phyloP scores from a whole-genome alignment of 2,888 invertebrate species.

The Diaperis boleti region DNA sequence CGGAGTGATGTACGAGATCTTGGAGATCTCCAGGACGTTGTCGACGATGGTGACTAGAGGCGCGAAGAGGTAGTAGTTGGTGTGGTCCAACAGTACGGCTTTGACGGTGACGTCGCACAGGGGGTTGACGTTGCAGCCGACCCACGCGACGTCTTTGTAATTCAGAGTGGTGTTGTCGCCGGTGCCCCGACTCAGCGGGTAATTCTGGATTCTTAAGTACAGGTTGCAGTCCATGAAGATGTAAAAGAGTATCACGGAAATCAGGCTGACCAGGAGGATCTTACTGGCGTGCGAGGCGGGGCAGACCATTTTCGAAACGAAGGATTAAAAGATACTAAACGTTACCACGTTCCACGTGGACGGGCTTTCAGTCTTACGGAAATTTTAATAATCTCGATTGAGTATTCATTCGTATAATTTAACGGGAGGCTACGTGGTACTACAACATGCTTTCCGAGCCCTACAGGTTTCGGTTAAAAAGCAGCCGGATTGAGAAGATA shows the following conservation, averaged over 20 bases:
- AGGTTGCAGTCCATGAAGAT: conserved; percentile 80
- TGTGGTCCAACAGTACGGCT: conserved; percentile 83
- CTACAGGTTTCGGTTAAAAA: conserved; percentile 20
- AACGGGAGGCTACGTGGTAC: background rate
- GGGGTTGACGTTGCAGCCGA: conserved; percentile 81
- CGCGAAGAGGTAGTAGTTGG: conserved; percentile 86
- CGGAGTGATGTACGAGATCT: conserved; percentile 75
- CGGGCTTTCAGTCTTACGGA: conserved; percentile 46
- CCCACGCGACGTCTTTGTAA: conserved; percentile 71
- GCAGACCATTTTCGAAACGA: conserved; percentile 72
- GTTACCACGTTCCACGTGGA: conserved; percentile 42
- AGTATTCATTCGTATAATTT: conserved; percentile 2
- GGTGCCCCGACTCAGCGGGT: conserved; percentile 70
- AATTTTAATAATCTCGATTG: conserved; percentile 12
- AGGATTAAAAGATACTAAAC: conserved; percentile 33
- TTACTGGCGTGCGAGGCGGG: conserved; percentile 81
- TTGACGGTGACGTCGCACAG: conserved; percentile 87
- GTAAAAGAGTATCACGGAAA: conserved; percentile 73
- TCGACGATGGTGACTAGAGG: conserved; percentile 84
- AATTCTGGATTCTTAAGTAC: conserved; percentile 78
- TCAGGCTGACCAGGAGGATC: conserved; percentile 72
- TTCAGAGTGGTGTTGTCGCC: conserved; percentile 56
- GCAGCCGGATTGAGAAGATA: conserved; percentile 31
- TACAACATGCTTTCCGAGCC: conserved; percentile 1
- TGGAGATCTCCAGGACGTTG: conserved; percentile 67